Evolutionary conservation across 23 tunicate species (phyloP).

Genomic region (Trididemnum nubilum): DNA sequence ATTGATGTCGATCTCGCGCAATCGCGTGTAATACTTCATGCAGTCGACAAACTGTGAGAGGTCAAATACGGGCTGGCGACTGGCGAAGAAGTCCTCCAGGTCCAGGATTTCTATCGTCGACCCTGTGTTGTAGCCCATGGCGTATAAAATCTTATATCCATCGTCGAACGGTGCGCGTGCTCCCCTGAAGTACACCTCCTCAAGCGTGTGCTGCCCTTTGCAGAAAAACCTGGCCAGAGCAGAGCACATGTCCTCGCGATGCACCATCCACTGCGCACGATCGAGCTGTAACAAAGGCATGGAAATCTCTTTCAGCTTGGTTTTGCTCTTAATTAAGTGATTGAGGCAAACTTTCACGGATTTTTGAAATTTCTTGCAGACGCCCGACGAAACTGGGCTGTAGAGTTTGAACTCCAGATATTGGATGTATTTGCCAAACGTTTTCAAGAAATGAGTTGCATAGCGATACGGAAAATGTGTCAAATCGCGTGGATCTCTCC

Average conservation of each 20-base stretch:
- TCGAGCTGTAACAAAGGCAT: conserved; percentile 84
- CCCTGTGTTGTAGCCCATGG: conserved; percentile 87
- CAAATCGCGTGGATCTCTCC: conserved; percentile 78
- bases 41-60: conserved; percentile 74
- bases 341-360: conserved; percentile 67
- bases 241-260: conserved; percentile 77
- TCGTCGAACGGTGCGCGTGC: conserved; percentile 73
- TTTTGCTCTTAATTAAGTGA: conserved; percentile 47
- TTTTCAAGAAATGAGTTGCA: conserved; percentile 73
- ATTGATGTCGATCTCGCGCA: conserved; percentile 74
- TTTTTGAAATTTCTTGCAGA: conserved; percentile 89
- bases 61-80: conserved; percentile 62
- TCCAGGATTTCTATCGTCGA: conserved; percentile 52
- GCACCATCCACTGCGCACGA: conserved; percentile 80
- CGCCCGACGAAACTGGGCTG: conserved; percentile 70
- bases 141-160: conserved; percentile 80
- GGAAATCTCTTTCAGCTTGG: conserved; percentile 54
- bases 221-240: conserved; percentile 77
- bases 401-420: conserved; percentile 72
- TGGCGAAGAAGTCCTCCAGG: conserved; percentile 69
- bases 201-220: conserved; percentile 71
- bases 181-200: conserved; percentile 64
- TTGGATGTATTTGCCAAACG: conserved; percentile 72
- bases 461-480: conserved; percentile 70
- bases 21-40: conserved; percentile 60